These are phyloP conservation scores for Papilio gigon DNA, from an alignment of 2,888 invertebrate genomes.

Conservation along the genomic window DNA sequence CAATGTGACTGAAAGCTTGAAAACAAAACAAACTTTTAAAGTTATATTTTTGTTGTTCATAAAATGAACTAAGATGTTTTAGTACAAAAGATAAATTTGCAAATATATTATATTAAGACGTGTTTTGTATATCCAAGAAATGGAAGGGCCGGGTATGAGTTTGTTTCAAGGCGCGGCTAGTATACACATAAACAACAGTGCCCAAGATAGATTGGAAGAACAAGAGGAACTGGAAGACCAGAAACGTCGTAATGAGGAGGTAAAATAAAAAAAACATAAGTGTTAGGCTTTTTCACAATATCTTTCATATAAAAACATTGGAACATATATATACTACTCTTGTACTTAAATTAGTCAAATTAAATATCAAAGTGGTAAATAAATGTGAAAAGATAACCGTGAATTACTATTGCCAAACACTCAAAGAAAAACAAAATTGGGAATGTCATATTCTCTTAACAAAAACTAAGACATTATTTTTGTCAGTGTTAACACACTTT, in stretches of 20 bases:
- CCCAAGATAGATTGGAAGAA: conserved; percentile 84
- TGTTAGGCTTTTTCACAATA: too few relatives aligned
- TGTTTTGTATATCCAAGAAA: conserved; percentile 49
- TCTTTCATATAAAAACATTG: too few relatives aligned
- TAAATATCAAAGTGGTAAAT: too few relatives aligned
- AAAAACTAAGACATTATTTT: too few relatives aligned
- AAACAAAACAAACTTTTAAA: conserved; percentile 36
- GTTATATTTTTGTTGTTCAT: background rate
- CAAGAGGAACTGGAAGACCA: conserved; percentile 87
- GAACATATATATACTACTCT: too few relatives aligned
- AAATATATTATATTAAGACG: conserved; percentile 24
- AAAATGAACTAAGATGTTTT: conserved; percentile 17
- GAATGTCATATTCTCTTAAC: too few relatives aligned
- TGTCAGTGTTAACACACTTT: too few relatives aligned
- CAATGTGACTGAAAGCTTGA: conserved; percentile 36
- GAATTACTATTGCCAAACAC: too few relatives aligned
- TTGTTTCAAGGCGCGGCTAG: conserved; percentile 86
- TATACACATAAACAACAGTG: conserved; percentile 85
- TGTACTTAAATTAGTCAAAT: too few relatives aligned
- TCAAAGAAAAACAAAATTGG: too few relatives aligned
- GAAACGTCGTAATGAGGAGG: conserved; percentile 85
- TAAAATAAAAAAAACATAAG: too few relatives aligned
- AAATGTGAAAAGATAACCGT: too few relatives aligned
- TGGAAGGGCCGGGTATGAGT: conserved; percentile 86
- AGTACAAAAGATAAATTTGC: conserved; percentile 11